These are phyloP conservation scores for Apamea anceps DNA, from an alignment of 2,888 invertebrate species.

Conservation along the genomic window DNA sequence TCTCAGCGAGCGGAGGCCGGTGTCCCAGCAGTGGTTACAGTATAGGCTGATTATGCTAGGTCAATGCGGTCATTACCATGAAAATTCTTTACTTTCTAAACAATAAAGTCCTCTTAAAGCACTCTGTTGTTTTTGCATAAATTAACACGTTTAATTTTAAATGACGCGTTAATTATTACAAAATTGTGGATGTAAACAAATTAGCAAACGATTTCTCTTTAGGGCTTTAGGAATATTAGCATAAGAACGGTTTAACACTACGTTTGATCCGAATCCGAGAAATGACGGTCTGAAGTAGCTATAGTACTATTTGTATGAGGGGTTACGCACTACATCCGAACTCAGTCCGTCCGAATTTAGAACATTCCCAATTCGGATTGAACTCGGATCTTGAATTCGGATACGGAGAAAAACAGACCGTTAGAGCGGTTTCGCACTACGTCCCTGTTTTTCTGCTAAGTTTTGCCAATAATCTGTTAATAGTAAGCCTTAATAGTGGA, in stretches of 20 bases:
- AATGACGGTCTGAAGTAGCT: not conserved
- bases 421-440: too few relatives aligned
- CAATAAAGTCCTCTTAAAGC: not conserved
- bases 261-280: too few relatives aligned
- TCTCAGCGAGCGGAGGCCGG: not conserved
- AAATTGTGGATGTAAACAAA: slow-evolving; percentile 26
- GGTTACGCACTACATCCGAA: too few relatives aligned
- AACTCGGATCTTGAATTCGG: too few relatives aligned
- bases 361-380: too few relatives aligned
- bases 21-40: not conserved
- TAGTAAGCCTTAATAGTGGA: not conserved
- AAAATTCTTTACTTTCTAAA: not conserved
- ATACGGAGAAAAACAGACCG: too few relatives aligned
- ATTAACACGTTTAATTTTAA: slow-evolving; percentile 3
- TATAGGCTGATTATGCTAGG: not conserved
- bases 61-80: not conserved
- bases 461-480: not conserved
- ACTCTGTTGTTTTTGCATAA: not conserved
- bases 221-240: slow-evolving; percentile 5
- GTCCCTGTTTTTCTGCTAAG: not conserved
- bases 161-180: not conserved
- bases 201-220: slow-evolving; percentile 35
- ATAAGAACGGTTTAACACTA: not conserved
- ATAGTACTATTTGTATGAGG: too few relatives aligned
- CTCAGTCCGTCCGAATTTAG: too few relatives aligned